Evolutionary conservation across 2,888 invertebrate species (phyloP).

Genomic region (Trachelus troglodyta): DNA sequence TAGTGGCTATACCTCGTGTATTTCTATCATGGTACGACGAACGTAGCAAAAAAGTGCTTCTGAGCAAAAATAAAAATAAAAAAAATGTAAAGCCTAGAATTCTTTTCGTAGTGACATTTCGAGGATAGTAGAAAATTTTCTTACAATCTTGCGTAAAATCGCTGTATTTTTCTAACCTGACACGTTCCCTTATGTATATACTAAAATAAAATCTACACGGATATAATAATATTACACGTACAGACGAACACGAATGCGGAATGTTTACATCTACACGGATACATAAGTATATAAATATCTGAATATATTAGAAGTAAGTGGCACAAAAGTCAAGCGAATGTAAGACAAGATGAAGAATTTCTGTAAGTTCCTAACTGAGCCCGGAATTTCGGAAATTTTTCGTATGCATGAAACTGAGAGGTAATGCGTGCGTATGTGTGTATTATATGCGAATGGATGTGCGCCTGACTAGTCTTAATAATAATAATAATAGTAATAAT

Average conservation of each 20-base stretch:
- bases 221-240: not conserved
- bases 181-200: constrained; percentile 58
- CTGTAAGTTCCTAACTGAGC: constrained; percentile 39
- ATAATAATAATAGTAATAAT: not conserved
- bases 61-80: constrained; percentile 19
- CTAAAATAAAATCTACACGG: not conserved
- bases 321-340: constrained; percentile 19
- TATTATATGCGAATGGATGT: not conserved
- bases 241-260: not conserved
- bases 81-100: constrained; percentile 13
- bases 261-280: not conserved
- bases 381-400: constrained; percentile 40
- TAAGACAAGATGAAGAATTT: constrained; percentile 30
- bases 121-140: constrained; percentile 46
- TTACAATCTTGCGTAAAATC: constrained; percentile 56
- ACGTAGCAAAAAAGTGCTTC: constrained; percentile 38
- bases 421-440: not conserved
- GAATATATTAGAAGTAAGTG: constrained; percentile 33
- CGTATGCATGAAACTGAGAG: not conserved
- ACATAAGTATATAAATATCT: constrained; percentile 21
- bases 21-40: constrained; percentile 8
- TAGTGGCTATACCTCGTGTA: no score
- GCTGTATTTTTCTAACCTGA: constrained; percentile 65
- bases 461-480: not conserved
- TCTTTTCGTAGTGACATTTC: constrained; percentile 30